Conservation (phyloP, 1,140 invertebrate species). For the Cydia splendana region DNA sequence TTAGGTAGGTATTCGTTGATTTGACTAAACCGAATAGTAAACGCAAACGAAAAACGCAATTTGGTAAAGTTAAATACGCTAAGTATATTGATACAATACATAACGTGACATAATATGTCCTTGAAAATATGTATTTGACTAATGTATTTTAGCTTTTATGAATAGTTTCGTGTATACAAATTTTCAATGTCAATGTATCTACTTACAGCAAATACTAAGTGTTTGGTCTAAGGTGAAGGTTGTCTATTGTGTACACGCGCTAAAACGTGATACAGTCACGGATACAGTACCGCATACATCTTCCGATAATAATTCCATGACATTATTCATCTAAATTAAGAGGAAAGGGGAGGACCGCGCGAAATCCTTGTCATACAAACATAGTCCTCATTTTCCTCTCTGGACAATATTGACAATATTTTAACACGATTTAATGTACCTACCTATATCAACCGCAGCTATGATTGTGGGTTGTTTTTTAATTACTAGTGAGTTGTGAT, state of each 20-base stretch:
- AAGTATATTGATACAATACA: neutral
- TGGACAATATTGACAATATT: no score
- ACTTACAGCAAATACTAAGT: neutral
- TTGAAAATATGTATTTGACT: neutral
- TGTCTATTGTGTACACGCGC: neutral
- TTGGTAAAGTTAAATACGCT: neutral
- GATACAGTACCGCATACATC: neutral
- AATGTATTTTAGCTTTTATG: neutral
- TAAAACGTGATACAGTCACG: no score
- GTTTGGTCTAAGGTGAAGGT: slow-evolving; percentile 15
- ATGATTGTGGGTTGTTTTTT: no score
- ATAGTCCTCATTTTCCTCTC: no score
- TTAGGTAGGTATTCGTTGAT: neutral
- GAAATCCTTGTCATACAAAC: no score
- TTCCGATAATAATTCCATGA: neutral
- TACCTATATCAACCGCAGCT: no score
- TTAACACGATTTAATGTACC: no score
- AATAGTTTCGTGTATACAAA: neutral
- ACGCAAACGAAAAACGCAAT: neutral
- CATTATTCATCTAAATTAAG: neutral
- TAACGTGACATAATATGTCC: neutral
- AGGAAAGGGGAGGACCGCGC: no score
- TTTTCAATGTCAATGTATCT: slow-evolving; percentile 9
- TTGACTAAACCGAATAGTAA: neutral
- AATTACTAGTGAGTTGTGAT: no score